Conservation (phyloP, 2,113 vertebrate species). For the Neogale vison region DNA sequence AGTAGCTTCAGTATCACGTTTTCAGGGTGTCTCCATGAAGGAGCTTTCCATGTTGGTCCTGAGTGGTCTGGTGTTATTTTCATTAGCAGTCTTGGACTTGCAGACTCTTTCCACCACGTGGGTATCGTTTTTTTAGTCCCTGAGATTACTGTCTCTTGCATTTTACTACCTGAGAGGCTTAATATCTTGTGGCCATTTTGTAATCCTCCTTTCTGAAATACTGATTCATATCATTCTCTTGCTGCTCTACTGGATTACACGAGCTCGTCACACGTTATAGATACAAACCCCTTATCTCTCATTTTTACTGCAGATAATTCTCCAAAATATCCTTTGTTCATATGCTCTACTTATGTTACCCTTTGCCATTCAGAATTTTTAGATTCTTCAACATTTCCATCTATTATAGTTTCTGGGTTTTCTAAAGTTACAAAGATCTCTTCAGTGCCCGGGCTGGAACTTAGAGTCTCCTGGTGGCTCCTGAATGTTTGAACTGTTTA, state of each 20-base stretch:
- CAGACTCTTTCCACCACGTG: not conserved
- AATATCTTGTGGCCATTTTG: not conserved
- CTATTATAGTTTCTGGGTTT: not conserved
- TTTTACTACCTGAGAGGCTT: no score
- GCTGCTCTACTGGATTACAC: no score
- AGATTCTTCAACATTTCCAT: no score
- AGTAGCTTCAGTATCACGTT: not conserved
- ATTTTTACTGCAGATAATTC: not conserved
- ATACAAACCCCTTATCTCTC: not conserved
- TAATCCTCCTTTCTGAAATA: not conserved
- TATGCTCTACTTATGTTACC: not conserved
- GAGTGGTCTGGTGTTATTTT: not conserved
- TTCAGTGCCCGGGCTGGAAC: not conserved
- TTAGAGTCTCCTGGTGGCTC: not conserved
- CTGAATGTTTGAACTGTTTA: not conserved
- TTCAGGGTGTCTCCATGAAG: not conserved
- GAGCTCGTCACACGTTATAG: not conserved
- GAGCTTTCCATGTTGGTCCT: not conserved
- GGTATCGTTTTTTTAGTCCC: not conserved
- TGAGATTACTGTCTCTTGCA: not conserved
- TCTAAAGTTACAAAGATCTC: not conserved
- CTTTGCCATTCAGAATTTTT: not conserved
- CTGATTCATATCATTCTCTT: not conserved
- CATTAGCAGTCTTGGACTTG: not conserved
- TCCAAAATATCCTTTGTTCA: not conserved